Evolutionary conservation across 1,140 invertebrate genomes (phyloP).

Genomic region (Harpegnathos saltator): DNA sequence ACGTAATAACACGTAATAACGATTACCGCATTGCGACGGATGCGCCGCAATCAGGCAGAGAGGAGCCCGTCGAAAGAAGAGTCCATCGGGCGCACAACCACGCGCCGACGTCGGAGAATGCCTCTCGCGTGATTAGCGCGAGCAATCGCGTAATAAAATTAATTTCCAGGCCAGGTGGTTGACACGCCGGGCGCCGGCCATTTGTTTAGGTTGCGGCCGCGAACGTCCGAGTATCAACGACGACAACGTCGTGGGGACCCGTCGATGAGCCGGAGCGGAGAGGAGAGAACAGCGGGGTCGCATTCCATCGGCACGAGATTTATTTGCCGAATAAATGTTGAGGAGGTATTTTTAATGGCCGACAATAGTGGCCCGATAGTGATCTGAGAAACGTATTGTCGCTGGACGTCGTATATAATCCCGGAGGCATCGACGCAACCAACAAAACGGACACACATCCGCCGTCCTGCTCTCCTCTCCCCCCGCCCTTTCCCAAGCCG

Average conservation of each 20-base stretch:
- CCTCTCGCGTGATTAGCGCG: slow-evolving; percentile 31
- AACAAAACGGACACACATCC: slow-evolving; percentile 73
- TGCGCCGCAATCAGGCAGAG: too few relatives aligned
- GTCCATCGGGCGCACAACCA: slow-evolving; percentile 3
- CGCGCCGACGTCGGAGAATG: slow-evolving; percentile 5
- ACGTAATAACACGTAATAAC: slow-evolving; percentile 12
- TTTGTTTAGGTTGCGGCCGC: slow-evolving; percentile 33
- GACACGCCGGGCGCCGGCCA: slow-evolving; percentile 35
- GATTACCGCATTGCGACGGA: slow-evolving; percentile 2
- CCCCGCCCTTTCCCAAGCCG: slow-evolving; percentile 4
- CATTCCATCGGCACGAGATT: slow-evolving; percentile 77
- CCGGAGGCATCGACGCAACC: slow-evolving; percentile 78
- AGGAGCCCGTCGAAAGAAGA: slow-evolving; percentile 13
- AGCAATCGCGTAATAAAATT: slow-evolving; percentile 46
- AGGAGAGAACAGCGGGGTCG: slow-evolving; percentile 68
- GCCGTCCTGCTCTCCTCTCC: slow-evolving; percentile 40
- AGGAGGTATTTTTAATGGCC: slow-evolving; percentile 80
- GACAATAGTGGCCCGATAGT: slow-evolving; percentile 77
- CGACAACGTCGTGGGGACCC: slow-evolving; percentile 59
- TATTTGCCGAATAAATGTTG: slow-evolving; percentile 80
- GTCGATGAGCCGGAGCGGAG: slow-evolving; percentile 64
- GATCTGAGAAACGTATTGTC: slow-evolving; percentile 81
- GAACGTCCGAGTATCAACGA: slow-evolving; percentile 60
- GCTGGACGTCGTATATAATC: slow-evolving; percentile 79
- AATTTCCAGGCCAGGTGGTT: slow-evolving; percentile 53